phyloP scores from a whole-genome alignment of 2,797 vertebrate species.

The Mus spretus region DNA sequence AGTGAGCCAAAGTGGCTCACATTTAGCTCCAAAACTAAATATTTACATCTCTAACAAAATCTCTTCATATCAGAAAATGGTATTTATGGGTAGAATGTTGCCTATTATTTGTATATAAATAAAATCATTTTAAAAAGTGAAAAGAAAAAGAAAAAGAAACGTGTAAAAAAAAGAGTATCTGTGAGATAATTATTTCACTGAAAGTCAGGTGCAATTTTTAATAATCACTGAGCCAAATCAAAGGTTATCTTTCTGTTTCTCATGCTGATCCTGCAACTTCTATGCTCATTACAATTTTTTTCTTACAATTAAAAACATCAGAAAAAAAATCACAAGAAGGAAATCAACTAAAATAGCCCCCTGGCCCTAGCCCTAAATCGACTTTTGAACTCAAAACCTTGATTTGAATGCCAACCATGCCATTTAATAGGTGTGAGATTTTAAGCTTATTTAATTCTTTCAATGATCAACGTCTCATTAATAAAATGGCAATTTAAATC shows the following conservation, averaged over 20 bases:
- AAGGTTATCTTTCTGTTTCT: background rate
- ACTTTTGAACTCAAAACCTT: background rate
- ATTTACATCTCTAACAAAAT: background rate
- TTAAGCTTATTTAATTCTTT: conserved; percentile 37
- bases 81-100: background rate
- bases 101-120: background rate
- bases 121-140: background rate
- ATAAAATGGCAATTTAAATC: background rate
- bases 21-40: background rate
- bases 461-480: background rate
- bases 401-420: background rate
- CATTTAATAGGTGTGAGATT: background rate
- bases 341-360: background rate
- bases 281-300: conserved; percentile 15
- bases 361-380: background rate
- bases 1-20: background rate
- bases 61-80: background rate
- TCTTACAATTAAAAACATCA: conserved; percentile 9
- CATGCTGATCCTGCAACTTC: background rate
- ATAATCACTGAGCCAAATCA: background rate
- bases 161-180: background rate
- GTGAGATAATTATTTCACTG: background rate
- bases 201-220: background rate
- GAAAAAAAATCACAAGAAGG: background rate
- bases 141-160: background rate